Evolutionary conservation across 2,113 vertebrate species (phyloP).

Genomic region (Malurus elegans): DNA sequence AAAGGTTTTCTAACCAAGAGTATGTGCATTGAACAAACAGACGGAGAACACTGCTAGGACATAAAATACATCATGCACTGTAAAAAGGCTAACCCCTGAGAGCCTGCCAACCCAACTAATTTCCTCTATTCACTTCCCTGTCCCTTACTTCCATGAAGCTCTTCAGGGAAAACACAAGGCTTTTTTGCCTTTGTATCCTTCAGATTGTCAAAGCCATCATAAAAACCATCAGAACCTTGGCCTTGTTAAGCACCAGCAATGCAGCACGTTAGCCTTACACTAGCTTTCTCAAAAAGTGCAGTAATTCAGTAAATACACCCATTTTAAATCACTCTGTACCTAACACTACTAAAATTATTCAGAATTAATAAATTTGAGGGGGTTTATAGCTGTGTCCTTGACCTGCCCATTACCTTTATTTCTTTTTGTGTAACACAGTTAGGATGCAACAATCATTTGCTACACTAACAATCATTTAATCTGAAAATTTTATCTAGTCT

Average conservation of each 20-base stretch:
- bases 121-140: not conserved
- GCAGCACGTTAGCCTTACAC: not conserved
- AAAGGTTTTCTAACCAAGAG: not conserved
- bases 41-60: not conserved
- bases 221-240: not conserved
- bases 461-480: not conserved
- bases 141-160: not conserved
- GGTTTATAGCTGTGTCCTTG: not conserved
- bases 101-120: not conserved
- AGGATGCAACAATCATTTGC: not conserved
- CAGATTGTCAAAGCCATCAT: not conserved
- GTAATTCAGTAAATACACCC: not conserved
- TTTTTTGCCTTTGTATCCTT: not conserved
- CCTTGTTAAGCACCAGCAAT: not conserved
- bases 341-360: not conserved
- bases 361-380: not conserved
- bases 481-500: not conserved
- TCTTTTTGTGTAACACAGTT: not conserved
- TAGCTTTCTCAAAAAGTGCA: conserved; percentile 7
- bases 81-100: not conserved
- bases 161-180: not conserved
- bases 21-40: not conserved
- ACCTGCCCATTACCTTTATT: not conserved
- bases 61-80: not conserved
- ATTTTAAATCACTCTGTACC: not conserved